phyloP scores from a whole-genome alignment of 53 echinoderm and acorn worm genomes.

The Henricia sp. region DNA sequence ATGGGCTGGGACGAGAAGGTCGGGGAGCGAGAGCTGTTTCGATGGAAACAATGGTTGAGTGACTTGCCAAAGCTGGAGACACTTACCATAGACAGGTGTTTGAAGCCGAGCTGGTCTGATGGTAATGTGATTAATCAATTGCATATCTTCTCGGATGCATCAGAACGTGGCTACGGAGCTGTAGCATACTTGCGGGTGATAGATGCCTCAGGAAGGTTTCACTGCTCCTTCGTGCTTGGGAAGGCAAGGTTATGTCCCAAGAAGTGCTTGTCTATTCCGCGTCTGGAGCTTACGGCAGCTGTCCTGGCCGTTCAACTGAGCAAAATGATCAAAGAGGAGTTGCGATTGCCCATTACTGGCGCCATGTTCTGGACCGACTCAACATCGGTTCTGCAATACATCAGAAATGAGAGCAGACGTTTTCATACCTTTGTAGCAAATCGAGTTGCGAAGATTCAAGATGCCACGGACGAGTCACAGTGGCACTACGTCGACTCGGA shows the following conservation, averaged over 20 bases:
- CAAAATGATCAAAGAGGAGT: constrained; percentile 11
- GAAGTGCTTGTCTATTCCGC: constrained; percentile 53
- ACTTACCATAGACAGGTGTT: constrained; percentile 11
- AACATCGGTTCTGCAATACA: constrained; percentile 56
- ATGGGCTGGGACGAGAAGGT: constrained; percentile 59
- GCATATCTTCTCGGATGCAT: constrained; percentile 67
- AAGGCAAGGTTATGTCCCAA: constrained; percentile 67
- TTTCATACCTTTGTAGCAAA: constrained; percentile 79
- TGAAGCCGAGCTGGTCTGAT: background rate
- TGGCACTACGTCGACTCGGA: constrained; percentile 61
- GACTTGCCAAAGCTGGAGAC: constrained; percentile 17
- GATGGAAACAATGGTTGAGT: constrained; percentile 56
- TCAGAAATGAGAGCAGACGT: constrained; percentile 51
- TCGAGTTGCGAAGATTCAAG: constrained; percentile 59
- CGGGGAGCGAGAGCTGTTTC: background rate
- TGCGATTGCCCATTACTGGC: constrained; percentile 15
- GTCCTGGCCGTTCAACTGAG: constrained; percentile 29
- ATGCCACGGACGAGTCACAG: constrained; percentile 44
- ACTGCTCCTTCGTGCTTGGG: constrained; percentile 67
- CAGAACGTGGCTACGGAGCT: constrained; percentile 65
- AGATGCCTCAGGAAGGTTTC: constrained; percentile 4
- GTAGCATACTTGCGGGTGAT: constrained; percentile 59
- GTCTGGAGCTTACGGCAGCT: constrained; percentile 67
- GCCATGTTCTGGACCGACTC: constrained; percentile 64
- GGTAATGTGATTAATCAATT: constrained; percentile 13